Conservation (phyloP, 2,888 invertebrate genomes). For the Aradus depressus region DNA sequence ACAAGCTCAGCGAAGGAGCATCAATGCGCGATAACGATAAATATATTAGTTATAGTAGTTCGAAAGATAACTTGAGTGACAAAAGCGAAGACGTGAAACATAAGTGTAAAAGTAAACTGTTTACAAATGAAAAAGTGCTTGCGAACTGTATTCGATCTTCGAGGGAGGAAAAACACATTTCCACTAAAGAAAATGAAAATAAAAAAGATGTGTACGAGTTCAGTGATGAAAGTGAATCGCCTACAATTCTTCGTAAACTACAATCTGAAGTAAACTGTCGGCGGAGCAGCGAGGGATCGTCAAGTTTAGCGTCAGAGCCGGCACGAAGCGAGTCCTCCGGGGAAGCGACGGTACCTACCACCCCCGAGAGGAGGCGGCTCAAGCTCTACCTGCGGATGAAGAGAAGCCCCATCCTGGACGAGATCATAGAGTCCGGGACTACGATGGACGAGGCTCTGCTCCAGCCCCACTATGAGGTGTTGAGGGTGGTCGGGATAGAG, state of each 20-base stretch:
- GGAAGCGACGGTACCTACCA: constrained; percentile 7
- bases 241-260: constrained; percentile 31
- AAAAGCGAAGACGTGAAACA: constrained; percentile 1
- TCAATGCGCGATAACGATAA: too few species aligned
- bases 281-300: constrained; percentile 31
- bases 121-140: background rate
- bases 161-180: background rate
- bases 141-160: constrained; percentile 1
- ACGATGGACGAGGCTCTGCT: constrained; percentile 53
- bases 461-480: constrained; percentile 71
- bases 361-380: constrained; percentile 23
- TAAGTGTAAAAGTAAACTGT: constrained; percentile 6
- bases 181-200: constrained; percentile 10
- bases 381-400: constrained; percentile 70
- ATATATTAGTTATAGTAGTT: constrained; percentile 8
- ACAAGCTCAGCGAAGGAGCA: too few species aligned
- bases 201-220: constrained; percentile 45
- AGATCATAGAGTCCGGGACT: constrained; percentile 66
- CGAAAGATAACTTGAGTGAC: constrained; percentile 11
- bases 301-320: constrained; percentile 11
- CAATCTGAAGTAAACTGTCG: constrained; percentile 30
- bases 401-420: constrained; percentile 72
- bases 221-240: constrained; percentile 34
- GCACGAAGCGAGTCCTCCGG: background rate
- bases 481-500: constrained; percentile 59